Percentiles rank a stretch among this genome's conserved stretches.
phyloP scores from a whole-genome alignment of 2,797 vertebrate genomes.

The Tympanoctomys barrerae region DNA sequence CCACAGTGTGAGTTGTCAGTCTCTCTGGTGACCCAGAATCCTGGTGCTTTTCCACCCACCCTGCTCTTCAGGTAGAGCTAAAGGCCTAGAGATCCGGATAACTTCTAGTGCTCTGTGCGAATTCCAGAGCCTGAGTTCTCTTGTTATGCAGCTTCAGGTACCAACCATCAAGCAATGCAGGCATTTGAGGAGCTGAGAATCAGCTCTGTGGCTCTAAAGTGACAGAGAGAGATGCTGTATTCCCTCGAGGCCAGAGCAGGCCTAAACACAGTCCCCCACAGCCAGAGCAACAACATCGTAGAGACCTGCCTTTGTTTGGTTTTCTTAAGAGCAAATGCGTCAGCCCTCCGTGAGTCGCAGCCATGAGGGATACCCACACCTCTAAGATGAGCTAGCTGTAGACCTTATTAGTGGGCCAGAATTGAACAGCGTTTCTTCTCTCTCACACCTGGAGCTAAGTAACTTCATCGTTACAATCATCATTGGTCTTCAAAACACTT shows the following conservation, averaged over 20 bases:
- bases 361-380: not conserved
- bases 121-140: not conserved
- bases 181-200: not conserved
- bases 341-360: not conserved
- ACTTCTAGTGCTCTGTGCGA: not conserved
- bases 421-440: slow-evolving; percentile 43
- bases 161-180: not conserved
- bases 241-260: not conserved
- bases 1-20: not conserved
- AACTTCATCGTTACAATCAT: not conserved
- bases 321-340: slow-evolving; percentile 49
- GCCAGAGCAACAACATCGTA: not conserved
- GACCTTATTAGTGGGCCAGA: not conserved
- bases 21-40: not conserved
- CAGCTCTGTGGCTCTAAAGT: not conserved
- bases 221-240: not conserved
- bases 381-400: not conserved
- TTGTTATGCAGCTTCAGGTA: not conserved
- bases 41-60: not conserved
- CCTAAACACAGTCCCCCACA: not conserved
- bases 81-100: not conserved
- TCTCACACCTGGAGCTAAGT: slow-evolving; percentile 26
- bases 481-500: slow-evolving; percentile 32
- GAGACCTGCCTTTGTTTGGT: not conserved
- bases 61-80: not conserved